Base-by-base conservation (phyloP, 2,797 vertebrate genomes). In the Acrossocheilus fasciatus region DNA sequence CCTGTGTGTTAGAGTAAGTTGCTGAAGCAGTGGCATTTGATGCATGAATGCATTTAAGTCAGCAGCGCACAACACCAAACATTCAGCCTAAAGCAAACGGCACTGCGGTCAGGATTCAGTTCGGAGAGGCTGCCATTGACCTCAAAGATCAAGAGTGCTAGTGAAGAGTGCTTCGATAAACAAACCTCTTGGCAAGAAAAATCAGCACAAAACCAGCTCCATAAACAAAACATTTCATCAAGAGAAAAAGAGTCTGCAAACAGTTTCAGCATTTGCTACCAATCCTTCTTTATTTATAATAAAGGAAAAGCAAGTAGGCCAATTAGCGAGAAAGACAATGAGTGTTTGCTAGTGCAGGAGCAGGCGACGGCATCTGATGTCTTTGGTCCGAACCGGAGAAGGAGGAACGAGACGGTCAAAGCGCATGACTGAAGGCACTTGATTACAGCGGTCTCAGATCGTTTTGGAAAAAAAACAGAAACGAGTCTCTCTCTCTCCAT, bases 401-500 rank as follows among this genome's bases (percentile, higher is more conserved):
- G 91, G 91, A 91, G 91, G 89, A 88, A 81, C 89, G 88, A 34
- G 83, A 87, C 47, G 81, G 78, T 26, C 34, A 76, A 52, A 78
- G 92, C 91, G 91, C 91, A 93, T 88, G 89, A 95, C 94, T 95
- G 93, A 96, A 96, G 95, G 95, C 94, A 96, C 95, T 95, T 96
- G 91, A 95, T 95, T 95, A 96, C 94, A 94, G 94, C 94, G 92
- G 95, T 96, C 94, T 96, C 95, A 94, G 93, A 95, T 80, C 36
- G 4, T 90, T 87, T 88, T 89, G 90, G n/a, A 89, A 78, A 90
- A 91, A 30, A 89, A 90, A 92, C 79, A 87, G 69, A 64, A 70
- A 78, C 78, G 36, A 81, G 54, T 78, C 88, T 52, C 15, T 47
- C 86, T 94, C 59, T 69, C 83, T 91, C 86, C 93, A 92, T 92